Percentiles rank a stretch among this genome's conserved stretches.
Evolutionary conservation across 2,113 vertebrate species (phyloP).

Genomic region (Macquaria ambigua): DNA sequence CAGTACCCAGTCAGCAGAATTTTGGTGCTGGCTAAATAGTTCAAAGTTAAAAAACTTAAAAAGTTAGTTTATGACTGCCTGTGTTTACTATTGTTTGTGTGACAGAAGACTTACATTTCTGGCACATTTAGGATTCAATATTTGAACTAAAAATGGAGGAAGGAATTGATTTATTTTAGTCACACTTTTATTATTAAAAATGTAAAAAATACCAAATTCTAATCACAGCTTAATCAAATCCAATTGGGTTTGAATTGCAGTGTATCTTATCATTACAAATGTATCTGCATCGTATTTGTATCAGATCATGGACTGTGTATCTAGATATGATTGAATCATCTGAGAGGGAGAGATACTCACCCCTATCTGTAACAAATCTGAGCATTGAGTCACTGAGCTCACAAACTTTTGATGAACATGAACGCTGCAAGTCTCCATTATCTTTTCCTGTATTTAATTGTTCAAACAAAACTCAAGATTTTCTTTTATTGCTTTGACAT

Average conservation of each 20-base stretch:
- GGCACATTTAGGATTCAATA: neutral
- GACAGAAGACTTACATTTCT: neutral
- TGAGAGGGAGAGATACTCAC: neutral
- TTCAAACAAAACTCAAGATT: neutral
- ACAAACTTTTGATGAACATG: neutral
- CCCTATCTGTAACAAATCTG: neutral
- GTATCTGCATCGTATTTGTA: neutral
- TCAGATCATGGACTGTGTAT: neutral
- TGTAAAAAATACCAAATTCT: neutral
- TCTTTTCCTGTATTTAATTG: neutral
- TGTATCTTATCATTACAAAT: neutral
- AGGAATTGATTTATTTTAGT: neutral
- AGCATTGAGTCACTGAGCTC: neutral
- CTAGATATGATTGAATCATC: neutral
- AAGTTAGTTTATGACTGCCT: neutral
- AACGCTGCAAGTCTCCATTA: neutral
- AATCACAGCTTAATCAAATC: neutral
- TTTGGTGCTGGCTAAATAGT: neutral
- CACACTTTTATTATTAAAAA: neutral
- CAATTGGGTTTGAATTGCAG: neutral
- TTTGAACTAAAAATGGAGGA: neutral
- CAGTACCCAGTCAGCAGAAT: neutral
- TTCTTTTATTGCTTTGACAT: neutral
- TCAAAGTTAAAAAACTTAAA: neutral
- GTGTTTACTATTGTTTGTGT: neutral